These are phyloP conservation scores for Caenorhabditis imperialis DNA, from an alignment of 2,888 invertebrate genomes.

Conservation along the genomic window DNA sequence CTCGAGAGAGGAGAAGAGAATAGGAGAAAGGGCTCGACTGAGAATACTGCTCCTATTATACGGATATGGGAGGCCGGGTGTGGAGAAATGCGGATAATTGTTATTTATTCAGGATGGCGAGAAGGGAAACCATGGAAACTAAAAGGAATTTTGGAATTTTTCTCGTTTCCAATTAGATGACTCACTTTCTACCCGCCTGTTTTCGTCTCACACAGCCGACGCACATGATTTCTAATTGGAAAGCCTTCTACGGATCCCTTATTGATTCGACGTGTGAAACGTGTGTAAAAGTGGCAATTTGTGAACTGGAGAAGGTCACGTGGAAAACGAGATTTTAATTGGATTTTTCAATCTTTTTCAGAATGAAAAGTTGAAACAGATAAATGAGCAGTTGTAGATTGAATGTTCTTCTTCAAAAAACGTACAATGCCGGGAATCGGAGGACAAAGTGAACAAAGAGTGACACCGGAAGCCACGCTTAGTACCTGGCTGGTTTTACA, in stretches of 20 bases:
- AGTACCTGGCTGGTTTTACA: constrained; percentile 16
- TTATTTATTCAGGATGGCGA: constrained; percentile 7
- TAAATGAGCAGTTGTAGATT: too few relatives aligned
- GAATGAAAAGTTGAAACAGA: too few relatives aligned
- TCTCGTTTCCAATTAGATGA: constrained; percentile 2
- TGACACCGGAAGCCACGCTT: constrained; percentile 47
- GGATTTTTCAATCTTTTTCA: too few relatives aligned
- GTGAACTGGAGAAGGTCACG: too few relatives aligned
- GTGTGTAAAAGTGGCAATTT: too few relatives aligned
- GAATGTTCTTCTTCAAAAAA: too few relatives aligned
- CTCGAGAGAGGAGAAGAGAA: not conserved
- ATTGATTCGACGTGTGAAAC: too few relatives aligned
- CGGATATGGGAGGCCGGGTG: not conserved
- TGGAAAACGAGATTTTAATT: too few relatives aligned
- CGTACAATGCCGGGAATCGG: too few relatives aligned
- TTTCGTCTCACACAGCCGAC: not conserved
- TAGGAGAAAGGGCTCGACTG: not conserved
- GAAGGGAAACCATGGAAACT: constrained; percentile 14
- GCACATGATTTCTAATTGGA: too few relatives aligned
- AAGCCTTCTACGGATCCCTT: too few relatives aligned
- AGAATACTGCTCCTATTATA: too few relatives aligned
- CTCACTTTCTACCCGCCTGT: constrained; percentile 35
- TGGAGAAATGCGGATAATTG: constrained; percentile 16
- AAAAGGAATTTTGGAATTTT: not conserved
- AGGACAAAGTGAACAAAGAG: constrained; percentile 19